A percentile compares a stretch with the other conserved stretches of the same genome.
phyloP scores from a whole-genome alignment of 1,140 invertebrate species.

The Lycorma delicatula region DNA sequence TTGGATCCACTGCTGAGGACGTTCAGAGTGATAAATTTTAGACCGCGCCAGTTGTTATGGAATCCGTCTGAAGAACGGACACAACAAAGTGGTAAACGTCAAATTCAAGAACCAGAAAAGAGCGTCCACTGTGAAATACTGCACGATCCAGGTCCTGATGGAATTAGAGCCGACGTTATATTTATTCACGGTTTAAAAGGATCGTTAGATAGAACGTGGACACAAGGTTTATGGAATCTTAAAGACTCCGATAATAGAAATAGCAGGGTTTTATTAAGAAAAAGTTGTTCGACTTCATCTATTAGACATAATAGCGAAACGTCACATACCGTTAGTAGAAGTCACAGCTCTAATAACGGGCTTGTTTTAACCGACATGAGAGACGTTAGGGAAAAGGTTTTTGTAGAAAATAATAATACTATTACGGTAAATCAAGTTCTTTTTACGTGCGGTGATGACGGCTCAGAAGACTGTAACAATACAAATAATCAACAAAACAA shows the following conservation, averaged over 20 bases:
- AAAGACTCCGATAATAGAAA: background rate
- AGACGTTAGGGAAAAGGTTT: background rate
- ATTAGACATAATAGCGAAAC: background rate
- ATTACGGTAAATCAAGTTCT: background rate
- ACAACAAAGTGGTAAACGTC: background rate
- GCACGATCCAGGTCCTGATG: slow-evolving; percentile 24
- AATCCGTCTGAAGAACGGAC: background rate
- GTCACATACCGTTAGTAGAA: background rate
- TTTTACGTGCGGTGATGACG: background rate
- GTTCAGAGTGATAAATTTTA: slow-evolving; percentile 3
- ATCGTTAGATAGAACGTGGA: slow-evolving; percentile 47
- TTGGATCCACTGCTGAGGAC: slow-evolving; percentile 10
- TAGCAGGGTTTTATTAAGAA: slow-evolving; percentile 6
- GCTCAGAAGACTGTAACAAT: background rate
- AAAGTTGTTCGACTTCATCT: slow-evolving; percentile 11
- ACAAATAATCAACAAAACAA: background rate
- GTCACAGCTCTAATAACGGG: no score
- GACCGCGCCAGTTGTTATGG: background rate
- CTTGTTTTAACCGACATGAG: no score
- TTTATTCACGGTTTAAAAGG: slow-evolving; percentile 51
- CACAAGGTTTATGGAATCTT: slow-evolving; percentile 43
- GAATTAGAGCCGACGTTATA: slow-evolving; percentile 42
- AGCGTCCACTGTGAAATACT: slow-evolving; percentile 28
- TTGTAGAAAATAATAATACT: background rate
- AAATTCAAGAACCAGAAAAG: slow-evolving; percentile 16